phyloP scores from a whole-genome alignment of 2,797 vertebrate genomes.

The Eleutherodactylus coqui region DNA sequence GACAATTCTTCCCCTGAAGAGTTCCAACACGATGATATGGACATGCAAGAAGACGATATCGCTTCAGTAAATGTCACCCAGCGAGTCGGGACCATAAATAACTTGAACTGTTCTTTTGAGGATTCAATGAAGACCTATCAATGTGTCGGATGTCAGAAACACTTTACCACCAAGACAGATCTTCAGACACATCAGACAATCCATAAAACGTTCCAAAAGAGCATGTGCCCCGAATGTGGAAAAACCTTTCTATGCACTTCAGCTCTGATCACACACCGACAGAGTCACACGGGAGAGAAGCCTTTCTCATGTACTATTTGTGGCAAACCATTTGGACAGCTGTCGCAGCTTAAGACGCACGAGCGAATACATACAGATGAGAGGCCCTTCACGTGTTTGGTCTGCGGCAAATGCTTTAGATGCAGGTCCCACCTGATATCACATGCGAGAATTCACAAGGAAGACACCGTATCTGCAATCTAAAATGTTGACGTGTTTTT shows the following conservation, averaged over 20 bases:
- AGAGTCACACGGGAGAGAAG: not conserved
- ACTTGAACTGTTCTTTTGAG: not conserved
- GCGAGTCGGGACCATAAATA: not conserved
- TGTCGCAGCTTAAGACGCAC: slow-evolving; percentile 4
- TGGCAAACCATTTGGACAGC: not conserved
- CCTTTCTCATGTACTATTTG: not conserved
- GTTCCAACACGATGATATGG: not conserved
- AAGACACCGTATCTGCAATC: not conserved
- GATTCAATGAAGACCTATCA: not conserved
- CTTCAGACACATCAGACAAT: slow-evolving; percentile 10
- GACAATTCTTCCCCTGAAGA: not conserved
- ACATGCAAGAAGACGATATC: not conserved
- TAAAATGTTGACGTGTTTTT: not conserved
- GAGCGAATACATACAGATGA: slow-evolving; percentile 21
- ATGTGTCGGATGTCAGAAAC: not conserved
- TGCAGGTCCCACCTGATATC: slow-evolving; percentile 9
- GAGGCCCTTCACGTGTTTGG: not conserved
- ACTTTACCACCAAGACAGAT: not conserved
- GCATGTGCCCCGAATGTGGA: not conserved
- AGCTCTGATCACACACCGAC: not conserved
- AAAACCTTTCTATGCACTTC: not conserved
- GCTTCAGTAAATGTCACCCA: not conserved
- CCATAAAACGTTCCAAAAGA: slow-evolving; percentile 13
- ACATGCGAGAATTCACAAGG: slow-evolving; percentile 12
- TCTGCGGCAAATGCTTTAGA: slow-evolving; percentile 1